phyloP scores from a whole-genome alignment of 2,113 vertebrate genomes.

The Hydrolagus affinis region DNA sequence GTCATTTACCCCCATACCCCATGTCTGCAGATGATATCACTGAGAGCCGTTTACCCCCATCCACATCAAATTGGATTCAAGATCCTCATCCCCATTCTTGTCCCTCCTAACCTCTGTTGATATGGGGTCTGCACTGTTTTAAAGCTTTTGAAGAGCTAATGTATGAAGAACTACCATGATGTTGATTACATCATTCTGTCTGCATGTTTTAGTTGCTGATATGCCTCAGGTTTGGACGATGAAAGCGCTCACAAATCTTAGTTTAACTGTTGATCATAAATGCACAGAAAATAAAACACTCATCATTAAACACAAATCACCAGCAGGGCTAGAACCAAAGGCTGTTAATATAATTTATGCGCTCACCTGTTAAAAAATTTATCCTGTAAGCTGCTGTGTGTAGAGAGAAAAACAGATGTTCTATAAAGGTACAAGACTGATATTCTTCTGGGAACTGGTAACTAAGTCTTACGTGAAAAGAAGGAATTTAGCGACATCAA shows the following conservation, averaged over 20 bases:
- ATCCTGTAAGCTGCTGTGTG: background rate
- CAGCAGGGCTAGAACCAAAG: background rate
- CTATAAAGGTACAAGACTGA: background rate
- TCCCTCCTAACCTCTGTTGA: too few species aligned
- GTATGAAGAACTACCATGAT: too few species aligned
- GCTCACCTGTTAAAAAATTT: conserved; percentile 30
- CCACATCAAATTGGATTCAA: too few species aligned
- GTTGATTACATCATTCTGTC: background rate
- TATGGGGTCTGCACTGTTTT: too few species aligned
- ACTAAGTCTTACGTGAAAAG: background rate
- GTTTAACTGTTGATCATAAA: background rate
- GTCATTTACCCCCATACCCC: too few species aligned
- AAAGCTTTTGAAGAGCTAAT: too few species aligned
- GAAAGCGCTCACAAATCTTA: background rate
- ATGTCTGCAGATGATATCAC: too few species aligned
- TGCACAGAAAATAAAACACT: background rate
- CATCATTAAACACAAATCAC: background rate
- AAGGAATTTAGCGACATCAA: conserved; percentile 10
- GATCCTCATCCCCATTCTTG: too few species aligned
- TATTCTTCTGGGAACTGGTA: conserved; percentile 12
- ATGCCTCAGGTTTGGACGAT: background rate
- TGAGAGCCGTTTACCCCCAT: too few species aligned
- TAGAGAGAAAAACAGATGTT: conserved; percentile 11
- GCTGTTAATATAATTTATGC: conserved; percentile 9
- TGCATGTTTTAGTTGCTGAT: background rate